These are phyloP conservation scores for Portunus trituberculatus DNA, from an alignment of 1,140 invertebrate species.

Conservation along the genomic window DNA sequence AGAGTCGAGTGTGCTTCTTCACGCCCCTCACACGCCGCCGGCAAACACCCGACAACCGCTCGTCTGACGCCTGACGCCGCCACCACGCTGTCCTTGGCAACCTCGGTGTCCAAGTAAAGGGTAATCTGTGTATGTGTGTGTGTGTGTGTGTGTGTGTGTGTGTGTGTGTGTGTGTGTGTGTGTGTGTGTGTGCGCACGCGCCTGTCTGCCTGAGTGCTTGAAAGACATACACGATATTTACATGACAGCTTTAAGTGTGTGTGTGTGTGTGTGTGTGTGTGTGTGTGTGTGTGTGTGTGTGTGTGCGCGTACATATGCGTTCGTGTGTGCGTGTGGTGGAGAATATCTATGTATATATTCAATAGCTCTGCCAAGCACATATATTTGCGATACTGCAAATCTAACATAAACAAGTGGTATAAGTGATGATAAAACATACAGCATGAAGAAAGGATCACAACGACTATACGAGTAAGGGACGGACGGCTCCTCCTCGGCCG, in stretches of 20 bases:
- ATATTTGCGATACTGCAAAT: background rate
- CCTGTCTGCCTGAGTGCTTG: background rate
- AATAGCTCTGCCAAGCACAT: no score
- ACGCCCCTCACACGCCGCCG: background rate
- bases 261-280: constrained; percentile 8
- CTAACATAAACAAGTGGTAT: background rate
- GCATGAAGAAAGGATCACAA: background rate
- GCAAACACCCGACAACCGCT: background rate
- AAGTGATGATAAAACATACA: background rate
- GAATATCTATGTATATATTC: no score
- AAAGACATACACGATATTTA: background rate
- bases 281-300: background rate
- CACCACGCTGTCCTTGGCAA: background rate
- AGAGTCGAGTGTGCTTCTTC: background rate
- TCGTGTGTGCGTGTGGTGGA: background rate
- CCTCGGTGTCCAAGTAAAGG: background rate
- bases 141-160: constrained; percentile 26
- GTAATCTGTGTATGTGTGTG: constrained; percentile 14
- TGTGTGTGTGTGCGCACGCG: background rate
- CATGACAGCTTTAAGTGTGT: background rate
- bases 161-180: constrained; percentile 1
- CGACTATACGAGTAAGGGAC: background rate
- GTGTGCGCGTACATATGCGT: background rate
- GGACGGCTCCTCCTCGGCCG: background rate
- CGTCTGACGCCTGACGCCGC: background rate